Evolutionary conservation across 35 echinoderm and acorn worm genomes (phyloP).

Genomic region (Patiria miniata): DNA sequence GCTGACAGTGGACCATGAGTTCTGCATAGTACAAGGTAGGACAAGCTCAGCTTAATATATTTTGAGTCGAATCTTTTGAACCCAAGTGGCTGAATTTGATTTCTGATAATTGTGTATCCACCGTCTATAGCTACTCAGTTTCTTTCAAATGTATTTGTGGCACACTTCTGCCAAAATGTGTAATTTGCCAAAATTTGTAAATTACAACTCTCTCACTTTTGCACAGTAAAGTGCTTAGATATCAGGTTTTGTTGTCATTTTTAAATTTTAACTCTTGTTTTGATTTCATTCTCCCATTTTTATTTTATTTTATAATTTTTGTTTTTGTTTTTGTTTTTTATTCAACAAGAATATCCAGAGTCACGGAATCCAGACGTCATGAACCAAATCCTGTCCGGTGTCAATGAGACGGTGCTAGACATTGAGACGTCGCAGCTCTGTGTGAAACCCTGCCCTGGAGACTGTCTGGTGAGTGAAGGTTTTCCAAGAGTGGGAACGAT

Average conservation of each 20-base stretch:
- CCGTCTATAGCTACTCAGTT: no score
- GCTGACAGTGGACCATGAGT: constrained; percentile 62
- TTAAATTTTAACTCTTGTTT: no score
- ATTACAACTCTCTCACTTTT: no score
- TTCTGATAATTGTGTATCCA: neutral
- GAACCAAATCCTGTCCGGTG: constrained; percentile 2
- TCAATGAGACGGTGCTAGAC: constrained; percentile 73
- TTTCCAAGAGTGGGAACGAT: no score
- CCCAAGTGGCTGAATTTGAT: neutral
- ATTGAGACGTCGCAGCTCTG: constrained; percentile 53
- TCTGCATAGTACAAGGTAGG: constrained; percentile 72
- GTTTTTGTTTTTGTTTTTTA: no score
- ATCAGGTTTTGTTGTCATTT: no score
- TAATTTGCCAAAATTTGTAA: no score
- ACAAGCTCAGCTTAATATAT: neutral
- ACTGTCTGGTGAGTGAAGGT: constrained; percentile 76
- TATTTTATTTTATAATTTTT: no score
- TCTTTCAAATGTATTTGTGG: no score
- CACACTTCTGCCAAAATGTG: no score
- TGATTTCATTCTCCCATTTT: no score
- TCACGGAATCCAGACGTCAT: neutral
- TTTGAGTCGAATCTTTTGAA: neutral
- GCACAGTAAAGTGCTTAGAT: no score
- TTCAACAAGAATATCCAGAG: neutral
- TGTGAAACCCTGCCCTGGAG: constrained; percentile 82